Percentiles rank a stretch among this genome's conserved stretches.
Evolutionary conservation across 1,140 invertebrate species (phyloP).

Genomic region (Protaetia brevitarsis): DNA sequence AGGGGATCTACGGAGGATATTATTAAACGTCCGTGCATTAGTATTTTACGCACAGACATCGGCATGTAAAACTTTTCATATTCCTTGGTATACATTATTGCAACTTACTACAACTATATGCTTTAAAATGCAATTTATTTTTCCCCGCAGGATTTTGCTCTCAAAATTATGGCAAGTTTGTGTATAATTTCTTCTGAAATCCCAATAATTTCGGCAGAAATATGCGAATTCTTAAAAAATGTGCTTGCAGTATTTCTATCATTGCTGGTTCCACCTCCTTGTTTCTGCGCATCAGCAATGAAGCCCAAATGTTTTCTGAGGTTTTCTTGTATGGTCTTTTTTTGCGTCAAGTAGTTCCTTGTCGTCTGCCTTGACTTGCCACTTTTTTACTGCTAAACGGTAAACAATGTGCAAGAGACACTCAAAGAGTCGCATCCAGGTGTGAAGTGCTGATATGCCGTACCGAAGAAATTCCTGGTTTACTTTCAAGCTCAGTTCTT

Average conservation of each 20-base stretch:
- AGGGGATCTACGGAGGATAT: not conserved
- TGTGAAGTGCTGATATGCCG: constrained; percentile 12
- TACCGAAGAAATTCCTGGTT: constrained; percentile 36
- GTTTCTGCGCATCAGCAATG: not conserved
- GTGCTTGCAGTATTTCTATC: not conserved
- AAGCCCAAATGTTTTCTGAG: not conserved
- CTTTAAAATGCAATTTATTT: not conserved
- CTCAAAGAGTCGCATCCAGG: not conserved
- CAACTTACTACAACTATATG: not conserved
- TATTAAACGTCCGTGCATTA: not conserved
- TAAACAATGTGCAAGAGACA: not conserved
- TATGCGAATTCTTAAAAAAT: not conserved
- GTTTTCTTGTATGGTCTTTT: not conserved
- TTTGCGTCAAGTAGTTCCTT: not conserved
- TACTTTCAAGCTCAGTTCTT: constrained; percentile 23
- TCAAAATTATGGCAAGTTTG: not conserved
- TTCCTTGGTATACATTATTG: not conserved
- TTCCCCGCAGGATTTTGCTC: not conserved
- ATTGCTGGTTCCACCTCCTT: not conserved
- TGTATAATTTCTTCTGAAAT: not conserved
- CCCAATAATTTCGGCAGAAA: not conserved
- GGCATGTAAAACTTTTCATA: not conserved
- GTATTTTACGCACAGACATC: not conserved
- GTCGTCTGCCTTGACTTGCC: not conserved
- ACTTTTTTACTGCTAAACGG: not conserved